Conservation (phyloP, 2,113 vertebrate genomes). For the Perccottus glenii region DNA sequence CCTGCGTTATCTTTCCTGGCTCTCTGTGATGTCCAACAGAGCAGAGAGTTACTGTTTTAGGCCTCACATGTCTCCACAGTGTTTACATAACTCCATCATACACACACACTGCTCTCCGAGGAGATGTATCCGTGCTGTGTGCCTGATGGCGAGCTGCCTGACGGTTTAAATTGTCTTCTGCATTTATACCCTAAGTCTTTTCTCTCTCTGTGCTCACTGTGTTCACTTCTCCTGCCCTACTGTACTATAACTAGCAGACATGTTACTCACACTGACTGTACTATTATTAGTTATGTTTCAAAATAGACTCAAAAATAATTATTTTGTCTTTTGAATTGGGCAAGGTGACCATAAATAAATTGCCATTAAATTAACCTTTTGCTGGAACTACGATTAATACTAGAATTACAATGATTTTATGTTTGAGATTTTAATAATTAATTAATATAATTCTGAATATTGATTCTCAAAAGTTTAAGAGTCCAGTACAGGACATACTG, state of each 20-base stretch:
- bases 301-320: neutral
- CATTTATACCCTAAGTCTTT: neutral
- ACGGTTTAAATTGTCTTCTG: constrained; percentile 24
- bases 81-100: constrained; percentile 45
- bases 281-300: neutral
- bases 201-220: constrained; percentile 9
- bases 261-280: neutral
- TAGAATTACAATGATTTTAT: no score
- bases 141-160: constrained; percentile 26
- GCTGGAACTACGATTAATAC: no score
- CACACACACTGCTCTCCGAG: constrained; percentile 17
- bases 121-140: constrained; percentile 28
- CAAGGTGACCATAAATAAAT: no score
- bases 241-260: constrained; percentile 17
- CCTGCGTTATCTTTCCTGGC: constrained; percentile 14
- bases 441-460: no score
- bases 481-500: no score
- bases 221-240: constrained; percentile 39
- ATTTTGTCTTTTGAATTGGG: neutral
- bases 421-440: no score
- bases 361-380: no score
- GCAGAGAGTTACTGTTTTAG: constrained; percentile 41
- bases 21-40: constrained; percentile 15
- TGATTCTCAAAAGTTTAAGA: no score
- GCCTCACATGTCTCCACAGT: constrained; percentile 30